These are phyloP conservation scores for Perca flavescens DNA, from an alignment of 2,113 vertebrate species.

Conservation along the genomic window DNA sequence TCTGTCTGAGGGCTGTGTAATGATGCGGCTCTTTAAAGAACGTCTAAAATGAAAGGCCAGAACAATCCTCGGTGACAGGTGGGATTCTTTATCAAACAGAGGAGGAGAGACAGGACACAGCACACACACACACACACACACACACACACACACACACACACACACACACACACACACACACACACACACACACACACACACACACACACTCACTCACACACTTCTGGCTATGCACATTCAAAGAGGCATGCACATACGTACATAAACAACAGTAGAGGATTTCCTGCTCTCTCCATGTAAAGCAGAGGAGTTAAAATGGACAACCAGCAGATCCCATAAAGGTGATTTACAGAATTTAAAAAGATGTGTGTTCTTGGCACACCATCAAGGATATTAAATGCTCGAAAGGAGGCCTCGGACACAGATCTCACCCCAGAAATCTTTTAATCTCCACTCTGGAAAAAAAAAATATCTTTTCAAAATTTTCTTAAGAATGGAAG, in stretches of 20 bases:
- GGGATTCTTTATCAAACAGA: slow-evolving; percentile 77
- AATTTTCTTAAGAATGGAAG: slow-evolving; percentile 55
- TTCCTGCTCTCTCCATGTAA: slow-evolving; percentile 75
- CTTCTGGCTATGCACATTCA: slow-evolving; percentile 34
- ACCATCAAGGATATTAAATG: slow-evolving; percentile 81
- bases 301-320: slow-evolving; percentile 76
- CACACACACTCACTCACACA: slow-evolving; percentile 28
- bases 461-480: slow-evolving; percentile 53
- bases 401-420: slow-evolving; percentile 76
- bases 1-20: slow-evolving; percentile 71
- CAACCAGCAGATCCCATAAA: slow-evolving; percentile 82
- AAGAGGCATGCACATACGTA: slow-evolving; percentile 47
- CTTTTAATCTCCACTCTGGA: slow-evolving; percentile 83
- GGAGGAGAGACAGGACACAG: slow-evolving; percentile 66
- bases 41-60: slow-evolving; percentile 78
- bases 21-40: slow-evolving; percentile 76
- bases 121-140: slow-evolving; percentile 40
- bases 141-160: slow-evolving; percentile 36
- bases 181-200: slow-evolving; percentile 38
- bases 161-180: slow-evolving; percentile 26
- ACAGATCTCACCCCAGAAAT: slow-evolving; percentile 62
- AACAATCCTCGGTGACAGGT: slow-evolving; percentile 79
- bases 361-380: slow-evolving; percentile 82
- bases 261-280: slow-evolving; percentile 70
- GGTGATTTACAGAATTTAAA: slow-evolving; percentile 84